Conservation (phyloP, 2,797 vertebrate genomes). For the Falco concolor region DNA sequence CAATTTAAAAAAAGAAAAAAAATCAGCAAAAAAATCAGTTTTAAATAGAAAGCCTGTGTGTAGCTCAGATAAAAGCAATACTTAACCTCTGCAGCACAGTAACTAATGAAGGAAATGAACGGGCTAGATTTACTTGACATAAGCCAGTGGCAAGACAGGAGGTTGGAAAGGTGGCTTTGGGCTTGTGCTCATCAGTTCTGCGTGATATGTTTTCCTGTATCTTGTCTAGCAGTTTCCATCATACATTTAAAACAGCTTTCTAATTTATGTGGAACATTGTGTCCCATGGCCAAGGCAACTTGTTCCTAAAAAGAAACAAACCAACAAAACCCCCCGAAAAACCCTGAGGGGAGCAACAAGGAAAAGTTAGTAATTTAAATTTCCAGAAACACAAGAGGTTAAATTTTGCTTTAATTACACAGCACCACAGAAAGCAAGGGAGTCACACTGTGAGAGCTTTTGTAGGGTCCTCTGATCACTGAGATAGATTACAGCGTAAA, state of each 20-base stretch:
- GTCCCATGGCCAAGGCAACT: neutral
- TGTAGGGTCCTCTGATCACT: neutral
- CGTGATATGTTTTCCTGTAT: neutral
- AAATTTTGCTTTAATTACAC: conserved; percentile 38
- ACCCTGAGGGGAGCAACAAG: neutral
- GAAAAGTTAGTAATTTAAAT: conserved; percentile 25
- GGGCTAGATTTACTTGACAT: neutral
- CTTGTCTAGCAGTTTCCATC: neutral
- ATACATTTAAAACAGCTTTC: neutral
- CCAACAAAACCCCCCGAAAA: too few species aligned
- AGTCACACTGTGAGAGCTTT: neutral
- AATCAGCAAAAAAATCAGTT: neutral
- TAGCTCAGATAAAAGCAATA: neutral
- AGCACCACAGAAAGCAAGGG: neutral
- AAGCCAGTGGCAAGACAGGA: neutral
- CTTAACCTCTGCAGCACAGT: neutral
- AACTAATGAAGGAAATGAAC: neutral
- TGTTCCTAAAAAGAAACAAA: neutral
- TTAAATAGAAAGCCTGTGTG: neutral
- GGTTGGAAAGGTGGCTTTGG: neutral
- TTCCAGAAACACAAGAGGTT: conserved; percentile 6
- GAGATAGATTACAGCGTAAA: neutral
- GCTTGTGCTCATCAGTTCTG: neutral
- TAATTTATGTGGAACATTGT: neutral
- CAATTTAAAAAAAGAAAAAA: neutral